These are phyloP conservation scores for Xiphias gladius DNA, from an alignment of 2,113 vertebrate genomes.

Conservation along the genomic window DNA sequence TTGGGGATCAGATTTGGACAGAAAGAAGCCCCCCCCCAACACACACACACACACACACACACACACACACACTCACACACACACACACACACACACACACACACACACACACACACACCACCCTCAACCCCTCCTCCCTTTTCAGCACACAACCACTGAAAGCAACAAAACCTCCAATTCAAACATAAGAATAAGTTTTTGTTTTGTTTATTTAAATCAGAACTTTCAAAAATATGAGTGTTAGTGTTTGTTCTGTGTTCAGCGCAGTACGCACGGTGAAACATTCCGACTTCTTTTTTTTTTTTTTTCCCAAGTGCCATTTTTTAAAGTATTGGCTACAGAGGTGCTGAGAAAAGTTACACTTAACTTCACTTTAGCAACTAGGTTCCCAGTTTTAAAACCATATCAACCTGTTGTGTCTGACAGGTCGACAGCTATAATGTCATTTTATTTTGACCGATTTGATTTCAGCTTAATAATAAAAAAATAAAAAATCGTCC, in stretches of 20 bases:
- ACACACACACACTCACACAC: background rate
- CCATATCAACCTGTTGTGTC: background rate
- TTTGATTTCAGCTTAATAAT: background rate
- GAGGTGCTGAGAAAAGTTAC: slow-evolving; percentile 26
- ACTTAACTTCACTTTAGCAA: slow-evolving; percentile 8
- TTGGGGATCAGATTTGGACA: slow-evolving; percentile 91
- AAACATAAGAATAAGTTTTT: slow-evolving; percentile 51
- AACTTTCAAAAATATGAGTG: slow-evolving; percentile 17
- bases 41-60: slow-evolving; percentile 66
- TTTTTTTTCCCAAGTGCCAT: background rate
- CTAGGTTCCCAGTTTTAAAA: background rate
- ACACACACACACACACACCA: slow-evolving; percentile 8
- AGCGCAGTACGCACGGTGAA: background rate
- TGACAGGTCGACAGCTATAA: background rate
- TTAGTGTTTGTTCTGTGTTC: background rate
- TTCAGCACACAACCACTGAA: slow-evolving; percentile 89
- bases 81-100: slow-evolving; percentile 3
- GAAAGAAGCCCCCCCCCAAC: slow-evolving; percentile 79
- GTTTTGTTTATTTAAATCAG: slow-evolving; percentile 1
- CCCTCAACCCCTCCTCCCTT: slow-evolving; percentile 83
- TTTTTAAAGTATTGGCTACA: background rate
- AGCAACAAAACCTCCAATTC: slow-evolving; percentile 85
- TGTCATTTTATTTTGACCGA: slow-evolving; percentile 15
- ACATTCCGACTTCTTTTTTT: background rate
- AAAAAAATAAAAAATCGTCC: background rate